Base-by-base conservation (phyloP, 35 echinoderm and acorn worm species). In the Holothuria glaberrima region DNA sequence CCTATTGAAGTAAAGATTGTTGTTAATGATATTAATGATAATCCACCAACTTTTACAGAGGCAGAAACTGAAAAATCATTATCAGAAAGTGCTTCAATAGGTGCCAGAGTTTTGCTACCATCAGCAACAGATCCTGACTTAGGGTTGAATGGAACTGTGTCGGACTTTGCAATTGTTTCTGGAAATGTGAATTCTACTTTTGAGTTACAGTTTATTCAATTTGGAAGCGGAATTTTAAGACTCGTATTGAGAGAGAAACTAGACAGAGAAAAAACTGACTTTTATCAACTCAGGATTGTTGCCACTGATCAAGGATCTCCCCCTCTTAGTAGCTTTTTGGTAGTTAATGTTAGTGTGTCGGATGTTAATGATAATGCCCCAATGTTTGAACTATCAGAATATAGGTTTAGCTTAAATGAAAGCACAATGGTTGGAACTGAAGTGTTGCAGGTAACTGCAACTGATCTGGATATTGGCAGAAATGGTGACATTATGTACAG, bases 301-400 rank as follows among this genome's bases (percentile, higher is more conserved):
- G 93, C 97, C 16, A 86, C 52, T 62, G 97, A 99, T 59, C 86
- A 92, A 60, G 94, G 97, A 35, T 88, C 71, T 58, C 94, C 88
- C 19, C 76, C 93, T 13, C 86, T 59, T 9, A 75, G 54, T 78
- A 91, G 93, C 36, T 89, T 88, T 75, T 65, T 99, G 17, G 59
- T 22, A 33, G 58, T 99, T 19, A 92, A 95, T 74, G 74, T 99
- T 20, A 93, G 71, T 61, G 82, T 99, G 26, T 38, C 60, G 4
- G 97, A 99, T 91, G 91, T 68, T 3, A 95, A 99, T 81, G 97
- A 99, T 50, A 95, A 99, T 71, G 57, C 91, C 35, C 97, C 97
- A 46, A 90, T 92, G 35, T 99, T 99, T 85, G 83, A 92, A 22
- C 82, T 71, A 48, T 89, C 88, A 58, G 86, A 90, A 28, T 95